Evolutionary conservation across 23 tunicate genomes (phyloP), one percentile per base, ranked within the genome.

Genomic region (Clavelina lepadiformis): DNA sequence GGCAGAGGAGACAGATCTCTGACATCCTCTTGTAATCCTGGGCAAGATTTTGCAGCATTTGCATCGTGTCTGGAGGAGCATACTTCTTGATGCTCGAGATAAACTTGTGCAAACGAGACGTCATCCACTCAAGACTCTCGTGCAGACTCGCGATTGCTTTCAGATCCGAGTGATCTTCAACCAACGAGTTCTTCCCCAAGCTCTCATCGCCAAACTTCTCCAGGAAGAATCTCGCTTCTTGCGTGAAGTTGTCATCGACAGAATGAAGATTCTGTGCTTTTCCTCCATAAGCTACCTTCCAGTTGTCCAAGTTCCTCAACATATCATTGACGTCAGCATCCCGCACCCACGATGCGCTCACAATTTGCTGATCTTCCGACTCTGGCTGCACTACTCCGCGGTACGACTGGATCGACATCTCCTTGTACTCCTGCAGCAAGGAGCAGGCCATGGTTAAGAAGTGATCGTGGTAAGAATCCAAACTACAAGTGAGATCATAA

Each of bases 41-140:
- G 18, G 74, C 73, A 38, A 89, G 80, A 27, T 61, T 71, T 8
- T 72, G 54, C 29, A 89, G 79, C 71, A 61, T 75, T 8, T 56
- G 35, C 58, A 67, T 38, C 4, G 82, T 89, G 54, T 89, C 97
- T 38, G 50, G 30, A 21, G 85, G 68, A 24, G 89, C 97, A 24
- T 57, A 56, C 11, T 47, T 29, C 7, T 46, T 56, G 3, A 89
- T 72, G 31, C 63, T 68, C 2, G 61, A 52, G 23, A 81, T 44
- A 56, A 89, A 70, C 3, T 53, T 25, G 33, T 54, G 47, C 53
- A 94, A 74, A 29, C 87, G 72, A 5, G 46, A 46, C 6, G 89
- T 63, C 63, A 86, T 70, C 99, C 99, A 94, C 56, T 94, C 95
- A 6, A 94, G 47, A 55, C 99, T 94, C 57, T 94, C 99, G 35